Conservation (phyloP, 2,888 invertebrate species). For the Aelia acuminata region DNA sequence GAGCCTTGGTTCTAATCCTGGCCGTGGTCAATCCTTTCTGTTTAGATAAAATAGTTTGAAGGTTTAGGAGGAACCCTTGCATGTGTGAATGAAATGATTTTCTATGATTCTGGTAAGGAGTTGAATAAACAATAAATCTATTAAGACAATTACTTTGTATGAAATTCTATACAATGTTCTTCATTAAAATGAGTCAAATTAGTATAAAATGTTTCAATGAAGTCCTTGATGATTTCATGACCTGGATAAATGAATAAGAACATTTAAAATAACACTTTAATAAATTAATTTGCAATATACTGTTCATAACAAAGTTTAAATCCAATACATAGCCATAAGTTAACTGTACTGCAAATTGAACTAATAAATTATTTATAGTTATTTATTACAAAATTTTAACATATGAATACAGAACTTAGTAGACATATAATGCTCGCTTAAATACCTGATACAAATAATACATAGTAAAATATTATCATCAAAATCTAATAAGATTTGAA, state of each 20-base stretch:
- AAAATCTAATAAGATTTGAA: too few relatives aligned
- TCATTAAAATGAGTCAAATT: background rate
- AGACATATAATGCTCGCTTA: background rate
- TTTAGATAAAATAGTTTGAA: too few relatives aligned
- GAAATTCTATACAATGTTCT: background rate
- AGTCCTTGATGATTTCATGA: background rate
- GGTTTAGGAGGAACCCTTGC: background rate
- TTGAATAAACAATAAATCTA: background rate
- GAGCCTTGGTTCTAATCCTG: too few relatives aligned
- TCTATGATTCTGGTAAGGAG: background rate
- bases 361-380: background rate
- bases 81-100: background rate
- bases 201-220: too few relatives aligned
- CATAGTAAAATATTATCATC: too few relatives aligned
- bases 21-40: too few relatives aligned
- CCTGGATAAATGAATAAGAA: background rate
- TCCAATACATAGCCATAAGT: background rate
- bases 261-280: background rate
- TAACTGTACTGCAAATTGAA: background rate
- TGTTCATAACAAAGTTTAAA: background rate
- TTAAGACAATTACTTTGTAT: background rate
- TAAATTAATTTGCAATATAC: background rate
- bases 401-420: background rate
- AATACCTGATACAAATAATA: too few relatives aligned
- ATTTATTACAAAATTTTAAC: background rate